Evolutionary conservation across 2,797 vertebrate genomes (phyloP), one percentile per base, ranked within the genome.

Genomic region (Aulostomus chinensis): DNA sequence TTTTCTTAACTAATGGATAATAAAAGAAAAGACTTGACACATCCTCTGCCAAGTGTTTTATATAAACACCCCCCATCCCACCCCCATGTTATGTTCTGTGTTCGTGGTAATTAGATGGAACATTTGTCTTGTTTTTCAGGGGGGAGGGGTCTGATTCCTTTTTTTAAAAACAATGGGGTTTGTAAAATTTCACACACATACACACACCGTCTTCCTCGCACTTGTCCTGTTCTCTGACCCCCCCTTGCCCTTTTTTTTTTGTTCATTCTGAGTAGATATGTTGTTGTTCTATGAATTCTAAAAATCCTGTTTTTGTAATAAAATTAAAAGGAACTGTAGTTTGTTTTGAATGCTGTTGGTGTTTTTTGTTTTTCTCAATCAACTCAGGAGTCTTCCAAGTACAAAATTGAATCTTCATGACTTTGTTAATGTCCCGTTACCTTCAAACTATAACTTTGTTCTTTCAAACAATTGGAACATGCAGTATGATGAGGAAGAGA

Each of bases 241-340:
- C 30, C 32, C 36, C 36, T 46, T 4, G 4, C 8, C 8, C 8
- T 60, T 31, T 60, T 47, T 62, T 47, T 80, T 75, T 62, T 53
- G 57, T 74, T 84, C 18, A 42, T 56, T 66, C 59, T 51, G 52
- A 76, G 68, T 89, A 88, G 85, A 71, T 81, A 75, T 77, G 80
- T 79, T 80, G 84, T 87, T 88, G 76, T 88, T 83, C 81, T 86
- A 80, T 89, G 83, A 51, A 84, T 83, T 86, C 75, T 76, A 49
- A 84, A 78, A 39, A 36, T 7, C 5, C 74, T 70, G 48, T 73
- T 86, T 89, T 89, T 90, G 82, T 85, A 90, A 89, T 88, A 88
- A 91, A 89, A 90, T 81, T 73, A 74, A 85, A 88, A 88, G 62
- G 61, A 89, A 84, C 66, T 78, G 65, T 84, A 72, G 50, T 63